Base-by-base conservation (phyloP, 2,797 vertebrate species). In the Mormyrus hasselquistii region DNA sequence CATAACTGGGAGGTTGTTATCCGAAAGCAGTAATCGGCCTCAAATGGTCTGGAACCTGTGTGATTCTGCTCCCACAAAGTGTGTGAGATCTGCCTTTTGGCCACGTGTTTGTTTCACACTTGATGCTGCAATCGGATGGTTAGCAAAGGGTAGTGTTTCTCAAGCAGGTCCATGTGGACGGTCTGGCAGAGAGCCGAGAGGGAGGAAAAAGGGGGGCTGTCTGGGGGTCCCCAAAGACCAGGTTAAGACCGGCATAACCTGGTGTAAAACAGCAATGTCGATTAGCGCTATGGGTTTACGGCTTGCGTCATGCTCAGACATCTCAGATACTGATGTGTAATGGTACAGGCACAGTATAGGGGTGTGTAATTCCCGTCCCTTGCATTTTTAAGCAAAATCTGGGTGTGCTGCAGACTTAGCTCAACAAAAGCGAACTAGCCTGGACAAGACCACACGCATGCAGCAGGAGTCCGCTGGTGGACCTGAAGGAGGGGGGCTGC, bases 401-500 rank as follows among this genome's bases (percentile, higher is more conserved):
- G 57, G 53, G 85, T 57, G 85, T 57, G 53, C 25, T 87, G 53
- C 85, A 87, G 34, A 38, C 50, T 55, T 86, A 55, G 12, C 85
- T 34, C 50, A 55, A n/a, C 29, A 57, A 59, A 52, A 55, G 50
- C 85, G 1, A 41, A 87, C 25, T 34, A 57, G 85, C 52, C 52
- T 5, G 2, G 53, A 57, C 85, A 55, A 87, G 85, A 87, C 85
- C 85, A 59, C 85, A 87, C 29, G 9, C 85, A 59, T 57, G 52
- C 50, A 59, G 34, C 53, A 34, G 6, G 34, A 86, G 84, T 22
- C 22, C 2, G n/a, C 10, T 12, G 19, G 82, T 52, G 82, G 22
- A 52, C 82, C 47, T 50, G 38, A 84, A 29, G 8, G 34, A 7
- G 4, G 38, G 16, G 34, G 29, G 44, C 10, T 73, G 62, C 4